Evolutionary conservation across 92 coral and sea anemone species (phyloP).

Genomic region (Scolanthus callimorphus): DNA sequence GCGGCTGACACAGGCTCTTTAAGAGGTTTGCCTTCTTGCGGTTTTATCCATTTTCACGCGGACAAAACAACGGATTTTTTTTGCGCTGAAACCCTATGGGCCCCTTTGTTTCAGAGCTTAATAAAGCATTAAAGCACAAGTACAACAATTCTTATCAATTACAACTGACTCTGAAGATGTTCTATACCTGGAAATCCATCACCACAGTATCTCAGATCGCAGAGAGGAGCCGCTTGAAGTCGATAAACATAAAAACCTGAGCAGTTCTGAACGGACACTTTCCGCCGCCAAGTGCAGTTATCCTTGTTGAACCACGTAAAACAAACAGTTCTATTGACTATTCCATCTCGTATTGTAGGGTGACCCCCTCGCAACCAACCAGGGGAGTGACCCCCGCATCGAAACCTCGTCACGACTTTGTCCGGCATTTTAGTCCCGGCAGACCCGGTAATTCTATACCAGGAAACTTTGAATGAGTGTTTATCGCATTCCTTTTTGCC

Average conservation of each 20-base stretch:
- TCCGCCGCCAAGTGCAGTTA: background rate
- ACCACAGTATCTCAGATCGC: conserved; percentile 3
- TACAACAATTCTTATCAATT: too few species aligned
- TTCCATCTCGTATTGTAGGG: background rate
- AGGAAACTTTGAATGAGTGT: background rate
- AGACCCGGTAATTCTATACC: background rate
- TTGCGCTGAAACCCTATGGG: too few species aligned
- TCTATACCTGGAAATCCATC: conserved; percentile 5
- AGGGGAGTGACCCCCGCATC: background rate
- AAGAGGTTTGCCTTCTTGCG: too few species aligned
- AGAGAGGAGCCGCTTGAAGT: background rate
- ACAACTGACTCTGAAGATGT: too few species aligned
- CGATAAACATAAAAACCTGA: background rate
- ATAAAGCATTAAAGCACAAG: too few species aligned
- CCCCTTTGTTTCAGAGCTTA: too few species aligned
- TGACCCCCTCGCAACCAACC: conserved; percentile 4
- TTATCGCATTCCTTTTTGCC: background rate
- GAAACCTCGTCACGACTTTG: background rate
- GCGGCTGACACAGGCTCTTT: too few species aligned
- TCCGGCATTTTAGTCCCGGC: conserved; percentile 4
- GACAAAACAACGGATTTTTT: too few species aligned
- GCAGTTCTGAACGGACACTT: background rate
- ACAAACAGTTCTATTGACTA: conserved; percentile 2
- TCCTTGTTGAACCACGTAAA: background rate
- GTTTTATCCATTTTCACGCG: too few species aligned